Percentiles rank a stretch among this genome's conserved stretches.
These are phyloP conservation scores for Pelusios castaneus DNA, from an alignment of 2,113 vertebrate species.

Conservation along the genomic window DNA sequence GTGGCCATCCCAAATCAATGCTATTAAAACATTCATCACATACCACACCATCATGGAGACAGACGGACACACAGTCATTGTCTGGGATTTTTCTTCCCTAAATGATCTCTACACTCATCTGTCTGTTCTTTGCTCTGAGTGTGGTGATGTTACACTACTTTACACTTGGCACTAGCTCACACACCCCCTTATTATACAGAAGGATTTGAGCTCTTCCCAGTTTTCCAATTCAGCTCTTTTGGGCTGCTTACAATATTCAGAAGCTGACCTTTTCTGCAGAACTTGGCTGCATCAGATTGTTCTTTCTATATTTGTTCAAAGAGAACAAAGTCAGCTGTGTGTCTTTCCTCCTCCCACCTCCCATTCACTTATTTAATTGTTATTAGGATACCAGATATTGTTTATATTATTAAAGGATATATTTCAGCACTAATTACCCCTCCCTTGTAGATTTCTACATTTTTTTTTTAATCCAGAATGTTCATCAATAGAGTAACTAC, in stretches of 20 bases:
- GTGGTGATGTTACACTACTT: background rate
- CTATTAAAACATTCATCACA: background rate
- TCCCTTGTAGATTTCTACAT: constrained; percentile 58
- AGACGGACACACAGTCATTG: background rate
- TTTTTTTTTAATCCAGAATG: constrained; percentile 54
- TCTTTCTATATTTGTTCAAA: background rate
- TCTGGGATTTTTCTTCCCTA: background rate
- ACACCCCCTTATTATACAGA: background rate
- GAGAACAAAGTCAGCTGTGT: constrained; percentile 23
- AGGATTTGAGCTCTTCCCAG: background rate
- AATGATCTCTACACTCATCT: background rate
- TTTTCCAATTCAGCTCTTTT: background rate
- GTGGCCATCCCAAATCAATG: background rate
- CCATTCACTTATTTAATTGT: constrained; percentile 24
- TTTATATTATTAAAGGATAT: constrained; percentile 57
- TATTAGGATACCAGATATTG: constrained; percentile 54
- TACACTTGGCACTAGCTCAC: background rate
- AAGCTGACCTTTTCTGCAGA: background rate
- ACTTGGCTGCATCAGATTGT: background rate
- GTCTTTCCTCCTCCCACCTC: constrained; percentile 8
- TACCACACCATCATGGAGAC: background rate
- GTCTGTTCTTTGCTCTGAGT: background rate
- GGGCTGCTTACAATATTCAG: background rate
- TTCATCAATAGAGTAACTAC: constrained; percentile 59
- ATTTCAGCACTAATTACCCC: constrained; percentile 64